Conservation (phyloP, 1,140 invertebrate species). For the Cylas formicarius region DNA sequence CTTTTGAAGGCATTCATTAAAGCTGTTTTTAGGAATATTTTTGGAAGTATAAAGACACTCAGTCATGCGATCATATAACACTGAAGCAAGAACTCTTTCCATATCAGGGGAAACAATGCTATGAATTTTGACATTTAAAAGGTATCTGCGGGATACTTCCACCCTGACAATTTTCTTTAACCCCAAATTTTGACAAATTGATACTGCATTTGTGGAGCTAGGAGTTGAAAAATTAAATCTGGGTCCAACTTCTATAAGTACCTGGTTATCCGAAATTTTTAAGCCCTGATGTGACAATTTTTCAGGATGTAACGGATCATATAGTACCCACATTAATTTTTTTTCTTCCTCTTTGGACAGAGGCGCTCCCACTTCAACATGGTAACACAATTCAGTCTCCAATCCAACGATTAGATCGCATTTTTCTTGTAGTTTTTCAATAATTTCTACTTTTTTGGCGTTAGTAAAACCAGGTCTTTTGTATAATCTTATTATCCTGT, state of each 20-base stretch:
- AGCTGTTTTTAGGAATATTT: slow-evolving; percentile 64
- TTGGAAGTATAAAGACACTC: slow-evolving; percentile 63
- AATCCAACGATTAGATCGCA: slow-evolving; percentile 38
- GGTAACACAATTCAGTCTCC: slow-evolving; percentile 71
- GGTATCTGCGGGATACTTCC: slow-evolving; percentile 75
- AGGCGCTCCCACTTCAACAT: slow-evolving; percentile 56
- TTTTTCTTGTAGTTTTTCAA: slow-evolving; percentile 30
- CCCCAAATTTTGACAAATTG: slow-evolving; percentile 81
- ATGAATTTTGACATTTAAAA: slow-evolving; percentile 49
- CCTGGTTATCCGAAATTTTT: slow-evolving; percentile 42
- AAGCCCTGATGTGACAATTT: slow-evolving; percentile 42
- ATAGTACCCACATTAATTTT: slow-evolving; percentile 64
- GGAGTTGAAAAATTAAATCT: slow-evolving; percentile 91
- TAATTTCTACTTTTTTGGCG: slow-evolving; percentile 34
- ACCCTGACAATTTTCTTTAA: slow-evolving; percentile 66
- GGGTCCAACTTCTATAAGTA: slow-evolving; percentile 72
- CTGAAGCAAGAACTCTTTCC: slow-evolving; percentile 49
- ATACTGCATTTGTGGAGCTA: slow-evolving; percentile 90
- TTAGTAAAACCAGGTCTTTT: slow-evolving; percentile 32
- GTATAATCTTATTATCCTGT: slow-evolving; percentile 34
- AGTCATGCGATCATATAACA: slow-evolving; percentile 77
- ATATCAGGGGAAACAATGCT: slow-evolving; percentile 39
- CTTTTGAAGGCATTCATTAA: slow-evolving; percentile 56
- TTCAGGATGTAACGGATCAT: slow-evolving; percentile 53
- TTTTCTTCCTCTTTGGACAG: slow-evolving; percentile 48